Conservation (phyloP, 2,888 invertebrate genomes). For the Drosophila rubida region DNA sequence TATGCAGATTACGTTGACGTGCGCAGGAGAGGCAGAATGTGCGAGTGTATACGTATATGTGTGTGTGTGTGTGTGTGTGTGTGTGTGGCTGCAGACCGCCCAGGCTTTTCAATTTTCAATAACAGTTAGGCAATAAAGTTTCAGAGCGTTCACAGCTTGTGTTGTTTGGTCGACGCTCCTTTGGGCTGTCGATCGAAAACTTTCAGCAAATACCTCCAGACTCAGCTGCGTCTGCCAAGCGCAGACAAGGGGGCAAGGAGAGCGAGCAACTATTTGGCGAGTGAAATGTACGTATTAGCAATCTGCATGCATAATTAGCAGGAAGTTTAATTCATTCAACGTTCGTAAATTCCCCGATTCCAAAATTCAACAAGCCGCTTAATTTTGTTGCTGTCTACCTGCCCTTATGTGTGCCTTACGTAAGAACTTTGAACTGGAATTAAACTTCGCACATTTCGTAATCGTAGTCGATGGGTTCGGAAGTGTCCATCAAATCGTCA, state of each 20-base stretch:
- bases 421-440: too few species aligned
- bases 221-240: not conserved
- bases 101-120: constrained; percentile 54
- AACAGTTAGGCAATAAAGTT: constrained; percentile 64
- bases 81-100: not conserved
- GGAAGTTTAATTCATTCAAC: not conserved
- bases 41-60: constrained; percentile 1
- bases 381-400: too few species aligned
- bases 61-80: not conserved
- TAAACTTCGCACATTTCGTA: not conserved
- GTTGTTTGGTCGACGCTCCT: constrained; percentile 11
- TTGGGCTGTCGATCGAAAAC: constrained; percentile 13
- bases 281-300: too few species aligned
- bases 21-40: not conserved
- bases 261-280: too few species aligned
- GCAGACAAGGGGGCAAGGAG: not conserved
- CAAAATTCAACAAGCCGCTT: too few species aligned
- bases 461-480: not conserved
- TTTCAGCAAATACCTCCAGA: constrained; percentile 9
- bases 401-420: too few species aligned
- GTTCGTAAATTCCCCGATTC: too few species aligned
- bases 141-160: constrained; percentile 17
- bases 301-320: too few species aligned
- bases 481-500: not conserved
- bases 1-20: constrained; percentile 54